Percentiles rank a stretch among this genome's conserved stretches.
phyloP scores from a whole-genome alignment of 1,140 invertebrate genomes.

The Thaumatotibia leucotreta region DNA sequence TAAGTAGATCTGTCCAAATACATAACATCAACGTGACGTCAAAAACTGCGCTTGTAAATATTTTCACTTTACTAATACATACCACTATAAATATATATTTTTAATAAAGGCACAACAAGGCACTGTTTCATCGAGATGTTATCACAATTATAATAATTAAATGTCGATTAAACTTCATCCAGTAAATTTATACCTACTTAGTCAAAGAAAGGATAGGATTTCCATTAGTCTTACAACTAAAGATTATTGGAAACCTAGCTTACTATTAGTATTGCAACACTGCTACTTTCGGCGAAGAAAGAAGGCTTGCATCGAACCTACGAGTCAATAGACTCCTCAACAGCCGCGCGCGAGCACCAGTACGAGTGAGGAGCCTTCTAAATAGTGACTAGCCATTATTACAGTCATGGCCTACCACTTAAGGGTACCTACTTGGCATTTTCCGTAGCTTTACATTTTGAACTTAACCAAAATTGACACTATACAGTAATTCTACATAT shows the following conservation, averaged over 20 bases:
- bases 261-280: slow-evolving; percentile 40
- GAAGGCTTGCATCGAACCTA: slow-evolving; percentile 48
- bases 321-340: neutral
- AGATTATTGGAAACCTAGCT: slow-evolving; percentile 62
- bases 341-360: neutral
- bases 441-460: slow-evolving; percentile 12
- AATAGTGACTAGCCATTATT: slow-evolving; percentile 42
- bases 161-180: slow-evolving; percentile 32
- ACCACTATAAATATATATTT: slow-evolving; percentile 70
- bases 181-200: slow-evolving; percentile 28
- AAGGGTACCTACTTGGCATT: slow-evolving; percentile 13
- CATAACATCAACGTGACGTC: slow-evolving; percentile 46
- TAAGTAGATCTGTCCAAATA: slow-evolving; percentile 60
- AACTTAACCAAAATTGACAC: slow-evolving; percentile 13
- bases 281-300: slow-evolving; percentile 61
- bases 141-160: slow-evolving; percentile 63
- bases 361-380: neutral
- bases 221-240: slow-evolving; percentile 55
- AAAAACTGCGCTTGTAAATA: slow-evolving; percentile 62
- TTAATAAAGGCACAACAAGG: slow-evolving; percentile 73
- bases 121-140: slow-evolving; percentile 68
- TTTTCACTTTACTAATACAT: slow-evolving; percentile 60
- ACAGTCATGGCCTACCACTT: slow-evolving; percentile 32
- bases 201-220: slow-evolving; percentile 45
- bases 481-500: neutral